These are phyloP conservation scores for Hydropsyche betteni DNA, from an alignment of 2,888 invertebrate genomes.

Conservation along the genomic window DNA sequence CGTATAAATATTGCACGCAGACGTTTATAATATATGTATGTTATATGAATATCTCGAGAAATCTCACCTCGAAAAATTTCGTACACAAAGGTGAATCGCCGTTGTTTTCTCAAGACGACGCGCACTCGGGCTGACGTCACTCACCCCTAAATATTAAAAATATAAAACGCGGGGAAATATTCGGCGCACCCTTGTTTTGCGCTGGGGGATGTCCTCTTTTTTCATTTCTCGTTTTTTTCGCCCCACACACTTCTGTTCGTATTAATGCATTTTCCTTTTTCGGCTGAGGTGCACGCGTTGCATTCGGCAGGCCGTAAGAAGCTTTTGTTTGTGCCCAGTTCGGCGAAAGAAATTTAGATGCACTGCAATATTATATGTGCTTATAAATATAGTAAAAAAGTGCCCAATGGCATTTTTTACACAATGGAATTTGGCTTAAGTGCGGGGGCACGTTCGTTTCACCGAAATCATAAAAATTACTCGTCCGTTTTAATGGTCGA, in stretches of 20 bases:
- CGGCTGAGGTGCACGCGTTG: slow-evolving; percentile 20
- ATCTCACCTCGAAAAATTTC: slow-evolving; percentile 19
- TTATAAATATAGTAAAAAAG: too few relatives aligned
- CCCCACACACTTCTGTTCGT: slow-evolving; percentile 37
- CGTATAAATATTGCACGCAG: too few relatives aligned
- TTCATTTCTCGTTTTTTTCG: slow-evolving; percentile 26
- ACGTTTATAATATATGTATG: too few relatives aligned
- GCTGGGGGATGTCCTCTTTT: slow-evolving; percentile 20
- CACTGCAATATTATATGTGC: too few relatives aligned
- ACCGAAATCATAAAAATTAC: too few relatives aligned
- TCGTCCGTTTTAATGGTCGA: too few relatives aligned
- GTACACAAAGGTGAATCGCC: slow-evolving; percentile 18
- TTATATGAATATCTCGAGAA: neutral
- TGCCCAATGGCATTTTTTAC: too few relatives aligned
- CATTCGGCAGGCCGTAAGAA: neutral
- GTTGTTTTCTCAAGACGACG: slow-evolving; percentile 19
- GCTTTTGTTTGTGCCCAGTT: slow-evolving; percentile 20
- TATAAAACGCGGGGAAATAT: slow-evolving; percentile 47
- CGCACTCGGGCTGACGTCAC: slow-evolving; percentile 40
- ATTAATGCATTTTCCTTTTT: slow-evolving; percentile 51
- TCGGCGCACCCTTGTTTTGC: slow-evolving; percentile 34
- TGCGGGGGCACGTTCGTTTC: too few relatives aligned
- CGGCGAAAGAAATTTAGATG: slow-evolving; percentile 7
- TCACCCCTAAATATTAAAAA: slow-evolving; percentile 51
- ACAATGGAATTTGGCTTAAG: too few relatives aligned